Evolutionary conservation across 2,113 vertebrate species (phyloP), one percentile per base, ranked within the genome.

Genomic region (Anguilla rostrata): DNA sequence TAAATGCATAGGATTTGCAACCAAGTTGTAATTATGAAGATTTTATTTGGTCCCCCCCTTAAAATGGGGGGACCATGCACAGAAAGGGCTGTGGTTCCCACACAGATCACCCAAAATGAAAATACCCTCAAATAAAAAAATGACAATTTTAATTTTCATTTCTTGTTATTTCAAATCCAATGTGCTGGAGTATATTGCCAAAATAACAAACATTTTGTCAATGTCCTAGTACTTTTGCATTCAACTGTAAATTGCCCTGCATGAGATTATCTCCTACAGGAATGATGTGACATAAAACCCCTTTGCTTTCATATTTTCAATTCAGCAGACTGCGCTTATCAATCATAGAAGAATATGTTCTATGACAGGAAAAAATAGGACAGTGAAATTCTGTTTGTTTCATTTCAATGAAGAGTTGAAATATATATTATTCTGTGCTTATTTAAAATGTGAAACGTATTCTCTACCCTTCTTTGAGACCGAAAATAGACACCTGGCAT

Each of bases 401-500:
- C 5, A 26, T 75, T 75, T 75, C 71, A 1, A 34, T 12, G 9
- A 75, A 34, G 26, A 6, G 71, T n/a, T 75, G n/a, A 75, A 75
- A 75, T 12, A 75, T 29, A 29, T 29, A n/a, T 26, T 20, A 5
- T 75, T 75, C 71, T 80, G 78, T 41, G 34, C 29, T 40, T 80
- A 18, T 80, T 40, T 40, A 18, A 15, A 18, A 81, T 80, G 39
- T 56, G 49, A 56, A 34, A 20, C 9, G 46, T 56, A 57, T n/a
- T 46, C 11, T 57, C 39, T 46, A 7, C 75, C 34, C 80, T 2
- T 60, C 56, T 83, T 39, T 29, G 81, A 39, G 53, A 82, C 71
- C 85, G 84, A 83, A 88, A 86, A 84, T 85, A 84, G 71, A 86
- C 82, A 78, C 26, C 78, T 80, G 40, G 82, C 83, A 81, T 75